These are phyloP conservation scores for Nomada fucata DNA, from an alignment of 2,888 invertebrate species.

Conservation along the genomic window DNA sequence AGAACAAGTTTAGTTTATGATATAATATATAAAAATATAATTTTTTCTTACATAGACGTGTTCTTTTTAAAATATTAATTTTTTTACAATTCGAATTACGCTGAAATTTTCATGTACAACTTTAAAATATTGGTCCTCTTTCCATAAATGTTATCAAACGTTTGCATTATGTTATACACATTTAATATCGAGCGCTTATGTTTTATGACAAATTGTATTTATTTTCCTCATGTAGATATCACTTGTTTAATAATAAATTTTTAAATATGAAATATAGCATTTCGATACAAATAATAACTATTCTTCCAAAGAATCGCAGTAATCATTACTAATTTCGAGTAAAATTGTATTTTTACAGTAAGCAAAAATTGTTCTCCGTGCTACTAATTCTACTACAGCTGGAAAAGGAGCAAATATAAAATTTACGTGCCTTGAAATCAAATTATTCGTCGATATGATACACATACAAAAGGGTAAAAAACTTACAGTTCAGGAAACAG, in stretches of 20 bases:
- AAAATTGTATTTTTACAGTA: slow-evolving; percentile 24
- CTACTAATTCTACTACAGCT: not conserved
- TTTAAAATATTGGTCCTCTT: not conserved
- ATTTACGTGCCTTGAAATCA: not conserved
- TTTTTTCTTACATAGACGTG: too few relatives aligned
- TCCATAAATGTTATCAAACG: slow-evolving; percentile 8
- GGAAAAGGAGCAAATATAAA: not conserved
- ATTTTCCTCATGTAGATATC: not conserved
- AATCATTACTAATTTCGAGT: slow-evolving; percentile 9
- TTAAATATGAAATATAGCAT: slow-evolving; percentile 1
- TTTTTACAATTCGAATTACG: not conserved
- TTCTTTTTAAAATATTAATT: not conserved
- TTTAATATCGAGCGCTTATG: not conserved
- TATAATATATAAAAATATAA: too few relatives aligned
- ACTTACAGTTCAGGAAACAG: not conserved
- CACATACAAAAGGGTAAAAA: not conserved
- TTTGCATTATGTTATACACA: slow-evolving; percentile 13
- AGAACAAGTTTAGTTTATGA: too few relatives aligned
- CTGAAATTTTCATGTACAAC: not conserved
- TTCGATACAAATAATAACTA: not conserved
- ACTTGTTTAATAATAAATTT: slow-evolving; percentile 9
- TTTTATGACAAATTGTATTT: not conserved
- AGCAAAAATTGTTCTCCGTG: not conserved
- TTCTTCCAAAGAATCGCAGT: not conserved
- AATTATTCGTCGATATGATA: not conserved